phyloP scores from a whole-genome alignment of 2,797 vertebrate genomes.

The Acestrorhynchus altus region DNA sequence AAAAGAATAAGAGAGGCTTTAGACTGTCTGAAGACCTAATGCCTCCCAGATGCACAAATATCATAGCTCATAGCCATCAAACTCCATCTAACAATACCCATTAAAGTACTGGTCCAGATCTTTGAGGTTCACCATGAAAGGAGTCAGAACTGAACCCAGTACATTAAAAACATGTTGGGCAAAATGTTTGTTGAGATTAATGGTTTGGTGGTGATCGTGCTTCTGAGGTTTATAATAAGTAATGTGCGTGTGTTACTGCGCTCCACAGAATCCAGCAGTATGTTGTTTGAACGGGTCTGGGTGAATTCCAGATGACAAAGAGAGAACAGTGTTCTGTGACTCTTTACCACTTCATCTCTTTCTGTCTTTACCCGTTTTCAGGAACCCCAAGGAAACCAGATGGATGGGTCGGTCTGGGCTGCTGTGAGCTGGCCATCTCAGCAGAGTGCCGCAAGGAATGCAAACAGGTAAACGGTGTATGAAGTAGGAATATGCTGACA shows the following conservation, averaged over 20 bases:
- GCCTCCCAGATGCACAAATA: conserved; percentile 50
- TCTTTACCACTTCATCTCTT: neutral
- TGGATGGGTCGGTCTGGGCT: conserved; percentile 97
- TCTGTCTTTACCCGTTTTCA: conserved; percentile 60
- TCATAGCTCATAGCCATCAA: conserved; percentile 37
- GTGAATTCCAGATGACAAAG: conserved; percentile 18
- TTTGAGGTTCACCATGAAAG: conserved; percentile 39
- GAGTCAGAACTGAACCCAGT: conserved; percentile 8
- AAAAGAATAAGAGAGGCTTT: conserved; percentile 43
- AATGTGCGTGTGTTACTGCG: neutral
- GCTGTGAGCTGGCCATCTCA: conserved; percentile 95
- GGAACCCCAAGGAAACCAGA: conserved; percentile 94
- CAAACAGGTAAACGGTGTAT: conserved; percentile 83
- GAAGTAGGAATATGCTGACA: neutral
- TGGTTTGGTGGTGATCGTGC: conserved; percentile 11
- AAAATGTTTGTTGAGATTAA: conserved; percentile 34
- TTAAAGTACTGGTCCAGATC: conserved; percentile 28
- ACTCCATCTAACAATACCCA: conserved; percentile 19
- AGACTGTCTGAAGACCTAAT: conserved; percentile 43
- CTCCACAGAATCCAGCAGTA: neutral
- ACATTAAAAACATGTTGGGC: conserved; percentile 40
- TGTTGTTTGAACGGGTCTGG: conserved; percentile 2
- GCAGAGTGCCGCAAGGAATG: conserved; percentile 92
- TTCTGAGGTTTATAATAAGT: conserved; percentile 29
- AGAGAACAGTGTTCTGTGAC: neutral